Percentiles rank a stretch among this genome's conserved stretches.
Evolutionary conservation across 2,888 invertebrate genomes (phyloP).

Genomic region (Thalpophila matura): DNA sequence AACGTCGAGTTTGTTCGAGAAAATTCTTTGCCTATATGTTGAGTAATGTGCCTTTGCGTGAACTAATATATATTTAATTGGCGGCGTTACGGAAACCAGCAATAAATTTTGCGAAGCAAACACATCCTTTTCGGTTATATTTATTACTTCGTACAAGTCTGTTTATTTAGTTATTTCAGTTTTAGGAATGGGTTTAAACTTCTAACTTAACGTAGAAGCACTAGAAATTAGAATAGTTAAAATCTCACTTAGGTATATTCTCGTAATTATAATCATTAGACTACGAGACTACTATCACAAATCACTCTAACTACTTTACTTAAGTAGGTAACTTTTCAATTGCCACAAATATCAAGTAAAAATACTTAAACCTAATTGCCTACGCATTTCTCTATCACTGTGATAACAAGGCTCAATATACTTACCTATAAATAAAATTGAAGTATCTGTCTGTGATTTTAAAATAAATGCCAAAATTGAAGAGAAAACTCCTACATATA

Average conservation of each 20-base stretch:
- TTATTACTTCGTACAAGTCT: slow-evolving; percentile 16
- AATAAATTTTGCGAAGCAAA: slow-evolving; percentile 50
- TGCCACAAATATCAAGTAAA: too few species aligned
- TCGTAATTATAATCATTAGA: too few species aligned
- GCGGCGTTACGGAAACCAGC: slow-evolving; percentile 60
- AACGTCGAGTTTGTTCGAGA: slow-evolving; percentile 64
- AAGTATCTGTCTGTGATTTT: too few species aligned
- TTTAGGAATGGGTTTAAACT: neutral
- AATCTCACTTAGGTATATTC: neutral
- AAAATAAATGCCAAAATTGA: too few species aligned
- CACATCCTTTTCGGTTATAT: slow-evolving; percentile 46
- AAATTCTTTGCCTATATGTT: slow-evolving; percentile 65
- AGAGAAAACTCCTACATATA: too few species aligned
- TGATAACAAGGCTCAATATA: too few species aligned
- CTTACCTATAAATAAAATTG: too few species aligned
- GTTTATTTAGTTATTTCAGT: slow-evolving; percentile 5
- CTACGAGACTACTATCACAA: too few species aligned
- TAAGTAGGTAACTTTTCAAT: too few species aligned
- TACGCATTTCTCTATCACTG: too few species aligned
- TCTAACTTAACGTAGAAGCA: neutral
- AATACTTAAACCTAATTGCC: too few species aligned
- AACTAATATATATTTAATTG: slow-evolving; percentile 71
- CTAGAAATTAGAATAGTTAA: neutral
- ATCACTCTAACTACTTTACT: too few species aligned
- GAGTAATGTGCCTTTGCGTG: slow-evolving; percentile 66